phyloP scores from a whole-genome alignment of 1,140 invertebrate species.

The Macrosteles quadrilineatus region DNA sequence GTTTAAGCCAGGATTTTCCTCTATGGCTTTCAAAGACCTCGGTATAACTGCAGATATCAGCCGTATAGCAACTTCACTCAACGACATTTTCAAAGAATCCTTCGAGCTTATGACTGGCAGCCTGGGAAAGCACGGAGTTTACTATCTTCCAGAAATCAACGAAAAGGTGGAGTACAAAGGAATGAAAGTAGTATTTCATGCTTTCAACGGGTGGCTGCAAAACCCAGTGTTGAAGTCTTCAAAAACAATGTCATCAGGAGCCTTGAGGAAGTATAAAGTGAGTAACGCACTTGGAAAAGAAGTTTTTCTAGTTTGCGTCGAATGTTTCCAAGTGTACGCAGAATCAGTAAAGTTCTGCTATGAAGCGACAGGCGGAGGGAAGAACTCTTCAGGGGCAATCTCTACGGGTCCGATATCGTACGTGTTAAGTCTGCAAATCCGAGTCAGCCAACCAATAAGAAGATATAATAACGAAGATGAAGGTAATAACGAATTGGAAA shows the following conservation, averaged over 20 bases:
- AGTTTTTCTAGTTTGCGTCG: slow-evolving; percentile 7
- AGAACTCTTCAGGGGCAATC: slow-evolving; percentile 2
- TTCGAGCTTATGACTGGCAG: slow-evolving; percentile 6
- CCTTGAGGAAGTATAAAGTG: slow-evolving; percentile 1
- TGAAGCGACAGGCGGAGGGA: background rate
- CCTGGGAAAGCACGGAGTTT: slow-evolving; percentile 11
- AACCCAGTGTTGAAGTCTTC: background rate
- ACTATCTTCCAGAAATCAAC: slow-evolving; percentile 1
- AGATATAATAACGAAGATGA: background rate
- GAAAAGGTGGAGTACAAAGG: background rate
- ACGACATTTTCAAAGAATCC: slow-evolving; percentile 18
- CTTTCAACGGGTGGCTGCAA: slow-evolving; percentile 9
- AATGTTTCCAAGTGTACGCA: background rate
- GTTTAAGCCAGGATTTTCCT: too few relatives aligned
- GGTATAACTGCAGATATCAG: background rate
- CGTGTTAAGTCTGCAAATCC: background rate
- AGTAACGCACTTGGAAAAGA: background rate
- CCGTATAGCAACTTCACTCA: background rate
- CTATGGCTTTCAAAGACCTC: background rate
- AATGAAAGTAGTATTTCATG: background rate
- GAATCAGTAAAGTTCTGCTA: slow-evolving; percentile 12
- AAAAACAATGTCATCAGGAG: background rate
- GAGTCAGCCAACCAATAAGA: background rate
- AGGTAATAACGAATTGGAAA: background rate
- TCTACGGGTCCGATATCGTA: background rate